Conservation (phyloP, 2,888 invertebrate species). For the Caenorhabditis japonica region DNA sequence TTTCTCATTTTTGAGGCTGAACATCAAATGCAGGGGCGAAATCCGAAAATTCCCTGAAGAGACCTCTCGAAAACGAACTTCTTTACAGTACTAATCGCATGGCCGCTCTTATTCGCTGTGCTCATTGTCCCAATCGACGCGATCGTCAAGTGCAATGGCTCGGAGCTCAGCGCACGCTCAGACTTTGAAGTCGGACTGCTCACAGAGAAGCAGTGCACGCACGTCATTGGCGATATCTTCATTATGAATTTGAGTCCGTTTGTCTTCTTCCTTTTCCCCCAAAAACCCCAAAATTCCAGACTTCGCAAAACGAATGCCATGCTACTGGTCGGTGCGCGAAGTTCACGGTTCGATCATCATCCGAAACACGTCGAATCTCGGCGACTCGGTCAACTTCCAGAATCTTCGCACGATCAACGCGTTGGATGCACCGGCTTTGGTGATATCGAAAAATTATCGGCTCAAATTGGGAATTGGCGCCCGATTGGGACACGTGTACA, state of each 20-base stretch:
- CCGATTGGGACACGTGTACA: conserved; percentile 11
- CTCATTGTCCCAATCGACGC: background rate
- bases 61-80: no score
- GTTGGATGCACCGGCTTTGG: conserved; percentile 5
- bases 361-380: conserved; percentile 22
- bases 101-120: conserved; percentile 1
- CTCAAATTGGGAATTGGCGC: conserved; percentile 35
- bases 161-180: background rate
- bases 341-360: conserved; percentile 26
- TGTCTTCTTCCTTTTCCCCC: background rate
- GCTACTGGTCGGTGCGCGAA: conserved; percentile 8
- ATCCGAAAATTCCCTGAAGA: no score
- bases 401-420: conserved; percentile 25
- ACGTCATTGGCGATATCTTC: conserved; percentile 20
- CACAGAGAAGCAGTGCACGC: conserved; percentile 16
- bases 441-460: background rate
- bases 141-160: background rate
- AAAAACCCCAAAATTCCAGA: background rate
- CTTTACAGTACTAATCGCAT: conserved; percentile 16
- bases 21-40: no score
- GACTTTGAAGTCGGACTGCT: background rate
- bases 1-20: no score
- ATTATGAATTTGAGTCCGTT: conserved; percentile 19
- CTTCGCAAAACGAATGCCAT: conserved; percentile 1
- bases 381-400: conserved; percentile 34